Evolutionary conservation across 2,888 invertebrate species (phyloP), one percentile per base, ranked within the genome.

Genomic region (Noctua janthe): DNA sequence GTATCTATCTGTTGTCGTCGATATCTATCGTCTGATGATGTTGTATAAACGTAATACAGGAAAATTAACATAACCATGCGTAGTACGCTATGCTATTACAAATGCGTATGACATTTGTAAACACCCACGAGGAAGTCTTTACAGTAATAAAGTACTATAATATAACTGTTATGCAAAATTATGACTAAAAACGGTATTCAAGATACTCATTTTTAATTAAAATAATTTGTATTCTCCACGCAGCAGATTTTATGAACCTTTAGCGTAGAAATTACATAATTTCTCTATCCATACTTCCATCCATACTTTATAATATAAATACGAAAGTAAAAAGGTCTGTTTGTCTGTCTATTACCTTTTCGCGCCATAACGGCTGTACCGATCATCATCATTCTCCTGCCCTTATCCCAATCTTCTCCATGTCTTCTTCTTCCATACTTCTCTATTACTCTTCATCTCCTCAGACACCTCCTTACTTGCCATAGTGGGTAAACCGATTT

Each of bases 221-320:
- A 75, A 43, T 6, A 6, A 76, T 80, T 80, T 83, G n/a, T 73
- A 71, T 80, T 84, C 75, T 49, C 49, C 23, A 47, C 23, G 20
- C n/a, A 39, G 64, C 49, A 39, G 49, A 75, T 59, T 70, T 62
- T 71, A 72, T 64, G 15, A 64, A 54, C 56, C 15, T 23, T 43
- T 11, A 49, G 64, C 73, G n/a, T 71, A 47, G 54, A 64, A 67
- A 81, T 54, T 56, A 47, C 39, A 39, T 35, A 62, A 80, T 74
- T 81, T 69, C 35, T 67, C 47, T n/a, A 69, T n/a, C 8, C 69
- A 4, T 47, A n/a, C 7, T 43, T 1, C 13, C 39, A 66, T 66
- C 66, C 43, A n/a, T 67, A 67, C 0, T 67, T 15, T 15, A 67
- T 43, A n/a, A 43, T n/a, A 67, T 67, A 7, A 67, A 67, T 67